Conservation (phyloP, 1,140 invertebrate genomes). For the Mya arenaria region DNA sequence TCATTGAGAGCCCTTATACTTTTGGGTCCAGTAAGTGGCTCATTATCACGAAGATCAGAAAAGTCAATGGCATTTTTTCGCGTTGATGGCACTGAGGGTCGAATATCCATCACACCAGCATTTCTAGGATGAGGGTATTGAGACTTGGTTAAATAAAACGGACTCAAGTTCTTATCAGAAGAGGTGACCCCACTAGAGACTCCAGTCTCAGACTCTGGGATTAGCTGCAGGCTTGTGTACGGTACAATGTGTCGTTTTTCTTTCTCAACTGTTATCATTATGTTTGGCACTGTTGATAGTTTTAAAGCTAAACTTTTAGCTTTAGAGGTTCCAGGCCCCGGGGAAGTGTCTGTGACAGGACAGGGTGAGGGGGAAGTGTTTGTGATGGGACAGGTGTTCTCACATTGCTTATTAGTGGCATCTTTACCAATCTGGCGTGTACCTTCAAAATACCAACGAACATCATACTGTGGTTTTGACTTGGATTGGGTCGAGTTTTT, state of each 20-base stretch:
- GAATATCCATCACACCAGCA: too few relatives aligned
- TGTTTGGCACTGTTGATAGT: background rate
- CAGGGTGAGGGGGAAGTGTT: background rate
- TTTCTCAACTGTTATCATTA: too few relatives aligned
- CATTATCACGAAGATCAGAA: too few relatives aligned
- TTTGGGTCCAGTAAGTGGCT: too few relatives aligned
- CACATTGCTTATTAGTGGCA: background rate
- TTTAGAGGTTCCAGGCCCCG: background rate
- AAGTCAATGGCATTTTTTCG: too few relatives aligned
- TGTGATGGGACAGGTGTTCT: background rate
- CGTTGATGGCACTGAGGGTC: too few relatives aligned
- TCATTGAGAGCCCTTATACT: too few relatives aligned
- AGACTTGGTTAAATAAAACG: constrained; percentile 2
- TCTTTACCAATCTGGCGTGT: constrained; percentile 8
- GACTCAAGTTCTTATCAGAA: background rate
- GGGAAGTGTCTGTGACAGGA: background rate
- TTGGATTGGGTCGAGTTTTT: background rate
- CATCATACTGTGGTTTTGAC: background rate
- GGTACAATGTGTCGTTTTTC: too few relatives aligned
- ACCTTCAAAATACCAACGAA: constrained; percentile 36
- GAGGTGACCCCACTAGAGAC: background rate
- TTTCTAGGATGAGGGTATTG: too few relatives aligned
- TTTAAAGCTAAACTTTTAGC: background rate
- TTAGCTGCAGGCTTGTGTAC: background rate
- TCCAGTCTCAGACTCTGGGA: too few relatives aligned